A percentile compares a stretch with the other conserved stretches of the same genome.
Conservation (phyloP, 2,888 invertebrate species). For the Chaetoderma sp. region DNA sequence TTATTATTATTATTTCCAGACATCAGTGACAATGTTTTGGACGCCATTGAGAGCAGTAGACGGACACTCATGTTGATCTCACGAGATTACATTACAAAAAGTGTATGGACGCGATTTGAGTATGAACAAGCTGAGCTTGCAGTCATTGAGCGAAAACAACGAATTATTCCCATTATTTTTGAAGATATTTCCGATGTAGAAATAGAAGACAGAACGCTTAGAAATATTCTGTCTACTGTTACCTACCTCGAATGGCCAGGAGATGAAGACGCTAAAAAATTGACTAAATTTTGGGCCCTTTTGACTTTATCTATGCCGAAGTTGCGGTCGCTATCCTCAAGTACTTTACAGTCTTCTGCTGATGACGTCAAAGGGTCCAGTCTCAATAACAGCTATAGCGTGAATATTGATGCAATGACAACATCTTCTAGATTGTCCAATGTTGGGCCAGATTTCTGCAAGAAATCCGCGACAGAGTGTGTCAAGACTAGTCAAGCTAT, state of each 20-base stretch:
- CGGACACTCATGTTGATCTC: constrained; percentile 50
- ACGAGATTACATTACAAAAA: constrained; percentile 47
- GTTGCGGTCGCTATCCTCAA: too few relatives aligned
- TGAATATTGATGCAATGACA: too few relatives aligned
- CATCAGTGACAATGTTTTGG: constrained; percentile 53
- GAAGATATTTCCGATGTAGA: background rate
- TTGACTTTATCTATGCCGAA: background rate
- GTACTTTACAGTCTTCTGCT: too few relatives aligned
- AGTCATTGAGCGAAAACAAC: too few relatives aligned
- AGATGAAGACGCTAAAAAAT: background rate
- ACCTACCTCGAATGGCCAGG: background rate
- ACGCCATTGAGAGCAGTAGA: constrained; percentile 50
- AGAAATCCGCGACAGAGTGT: too few relatives aligned
- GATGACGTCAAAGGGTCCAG: too few relatives aligned
- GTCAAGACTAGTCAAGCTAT: too few relatives aligned
- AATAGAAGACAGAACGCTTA: constrained; percentile 1
- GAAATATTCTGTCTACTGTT: background rate
- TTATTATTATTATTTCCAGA: constrained; percentile 45
- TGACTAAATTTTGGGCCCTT: background rate
- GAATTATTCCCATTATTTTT: too few relatives aligned
- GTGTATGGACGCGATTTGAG: constrained; percentile 56
- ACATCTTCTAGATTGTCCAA: too few relatives aligned
- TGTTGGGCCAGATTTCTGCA: too few relatives aligned
- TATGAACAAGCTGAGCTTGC: constrained; percentile 57
- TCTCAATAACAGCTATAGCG: too few relatives aligned